A percentile compares a stretch with the other conserved stretches of the same genome.
Evolutionary conservation across 1,140 invertebrate genomes (phyloP).

Genomic region (Neodiprion fabricii): DNA sequence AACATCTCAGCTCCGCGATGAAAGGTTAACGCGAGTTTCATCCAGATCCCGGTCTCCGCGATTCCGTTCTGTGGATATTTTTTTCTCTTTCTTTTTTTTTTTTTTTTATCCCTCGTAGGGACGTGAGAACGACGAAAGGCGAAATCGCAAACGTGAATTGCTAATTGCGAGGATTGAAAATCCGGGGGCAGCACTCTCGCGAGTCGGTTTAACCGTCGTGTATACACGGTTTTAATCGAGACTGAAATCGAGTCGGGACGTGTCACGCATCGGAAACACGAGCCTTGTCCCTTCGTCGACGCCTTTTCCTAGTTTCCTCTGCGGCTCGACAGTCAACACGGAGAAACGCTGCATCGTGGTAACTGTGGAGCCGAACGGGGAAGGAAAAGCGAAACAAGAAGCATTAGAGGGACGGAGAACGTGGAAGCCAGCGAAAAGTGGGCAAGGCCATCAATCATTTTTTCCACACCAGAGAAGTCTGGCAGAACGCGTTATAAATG

Average conservation of each 20-base stretch:
- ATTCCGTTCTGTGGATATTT: no score
- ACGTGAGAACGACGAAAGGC: neutral
- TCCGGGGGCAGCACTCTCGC: neutral
- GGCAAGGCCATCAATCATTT: neutral
- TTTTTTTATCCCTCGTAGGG: neutral
- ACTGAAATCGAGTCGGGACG: neutral
- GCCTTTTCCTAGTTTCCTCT: no score
- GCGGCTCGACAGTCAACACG: no score
- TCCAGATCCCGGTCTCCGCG: no score
- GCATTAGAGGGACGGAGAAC: neutral
- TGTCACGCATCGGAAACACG: neutral
- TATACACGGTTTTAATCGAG: neutral
- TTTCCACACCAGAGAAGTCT: conserved; percentile 8
- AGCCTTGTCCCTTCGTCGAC: neutral
- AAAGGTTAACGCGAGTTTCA: no score
- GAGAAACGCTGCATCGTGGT: neutral
- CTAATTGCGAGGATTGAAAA: conserved; percentile 1
- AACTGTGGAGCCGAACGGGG: neutral
- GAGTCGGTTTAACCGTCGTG: neutral
- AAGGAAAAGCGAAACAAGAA: neutral
- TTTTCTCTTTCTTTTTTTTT: no score
- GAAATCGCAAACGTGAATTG: neutral
- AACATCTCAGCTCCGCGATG: no score
- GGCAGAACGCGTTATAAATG: conserved; percentile 16
- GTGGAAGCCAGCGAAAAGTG: neutral